These are phyloP conservation scores for Toxonevra muliebris DNA, from an alignment of 2,888 invertebrate genomes.

Conservation along the genomic window DNA sequence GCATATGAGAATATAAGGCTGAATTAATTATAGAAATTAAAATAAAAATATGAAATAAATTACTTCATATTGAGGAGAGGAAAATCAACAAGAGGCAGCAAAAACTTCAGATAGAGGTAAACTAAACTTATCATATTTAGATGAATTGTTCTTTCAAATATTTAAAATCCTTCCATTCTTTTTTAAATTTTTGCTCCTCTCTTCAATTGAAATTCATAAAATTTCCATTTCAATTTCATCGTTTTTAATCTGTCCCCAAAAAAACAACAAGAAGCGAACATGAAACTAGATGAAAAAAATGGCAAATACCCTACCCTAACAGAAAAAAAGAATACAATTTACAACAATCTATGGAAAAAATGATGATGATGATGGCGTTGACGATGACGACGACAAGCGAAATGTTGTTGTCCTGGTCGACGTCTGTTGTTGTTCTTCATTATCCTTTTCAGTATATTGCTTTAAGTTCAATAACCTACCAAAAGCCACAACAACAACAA, in stretches of 20 bases:
- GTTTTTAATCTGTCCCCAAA: neutral
- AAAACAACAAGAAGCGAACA: constrained; percentile 1
- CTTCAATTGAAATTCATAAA: neutral
- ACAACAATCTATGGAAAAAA: constrained; percentile 5
- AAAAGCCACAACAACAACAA: constrained; percentile 24
- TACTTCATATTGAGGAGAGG: neutral
- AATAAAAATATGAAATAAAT: too few relatives aligned
- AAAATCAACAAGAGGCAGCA: neutral
- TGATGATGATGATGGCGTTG: neutral
- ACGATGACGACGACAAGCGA: constrained; percentile 24
- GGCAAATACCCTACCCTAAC: constrained; percentile 6
- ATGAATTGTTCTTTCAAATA: too few relatives aligned
- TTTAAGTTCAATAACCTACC: constrained; percentile 25
- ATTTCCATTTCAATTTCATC: constrained; percentile 32
- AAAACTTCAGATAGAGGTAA: neutral
- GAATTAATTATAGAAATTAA: neutral
- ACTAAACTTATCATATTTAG: neutral
- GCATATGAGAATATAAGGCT: neutral
- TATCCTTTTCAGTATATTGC: constrained; percentile 10
- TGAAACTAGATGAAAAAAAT: constrained; percentile 18
- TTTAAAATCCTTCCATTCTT: too few relatives aligned
- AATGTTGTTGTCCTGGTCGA: constrained; percentile 31
- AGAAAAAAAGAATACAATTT: constrained; percentile 1
- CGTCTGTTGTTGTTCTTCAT: constrained; percentile 6
- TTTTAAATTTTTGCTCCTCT: too few relatives aligned